Evolutionary conservation across 2,888 invertebrate species (phyloP).

Genomic region (Chalcosyrphus nemorum): DNA sequence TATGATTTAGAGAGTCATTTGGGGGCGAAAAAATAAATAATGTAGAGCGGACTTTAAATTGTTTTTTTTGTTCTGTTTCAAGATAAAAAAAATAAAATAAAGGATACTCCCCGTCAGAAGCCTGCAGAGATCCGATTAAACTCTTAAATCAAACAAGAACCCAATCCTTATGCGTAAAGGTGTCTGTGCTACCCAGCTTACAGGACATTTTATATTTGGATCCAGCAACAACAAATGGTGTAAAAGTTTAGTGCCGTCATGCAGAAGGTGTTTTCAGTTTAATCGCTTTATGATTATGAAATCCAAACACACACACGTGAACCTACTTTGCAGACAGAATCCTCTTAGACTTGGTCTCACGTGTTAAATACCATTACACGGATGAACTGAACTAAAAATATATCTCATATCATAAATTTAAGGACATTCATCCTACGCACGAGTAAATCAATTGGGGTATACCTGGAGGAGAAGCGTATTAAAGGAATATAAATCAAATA

Average conservation of each 20-base stretch:
- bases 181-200: no score
- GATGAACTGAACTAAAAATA: neutral
- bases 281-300: conserved; percentile 6
- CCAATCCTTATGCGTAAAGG: neutral
- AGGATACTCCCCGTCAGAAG: no score
- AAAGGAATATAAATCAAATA: neutral
- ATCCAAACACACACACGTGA: neutral
- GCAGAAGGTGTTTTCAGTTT: neutral
- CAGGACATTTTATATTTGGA: neutral
- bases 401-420: neutral
- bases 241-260: neutral
- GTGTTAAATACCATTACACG: neutral
- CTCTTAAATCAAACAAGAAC: no score
- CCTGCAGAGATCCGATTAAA: no score
- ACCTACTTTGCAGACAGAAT: neutral
- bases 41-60: neutral
- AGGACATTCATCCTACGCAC: neutral
- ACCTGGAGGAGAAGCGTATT: neutral
- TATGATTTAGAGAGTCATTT: neutral
- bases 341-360: neutral
- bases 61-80: no score
- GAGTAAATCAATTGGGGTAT: neutral
- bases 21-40: neutral
- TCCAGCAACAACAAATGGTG: neutral
- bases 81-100: no score